Evolutionary conservation across 2,888 invertebrate species (phyloP).

Genomic region (Timema cristinae): DNA sequence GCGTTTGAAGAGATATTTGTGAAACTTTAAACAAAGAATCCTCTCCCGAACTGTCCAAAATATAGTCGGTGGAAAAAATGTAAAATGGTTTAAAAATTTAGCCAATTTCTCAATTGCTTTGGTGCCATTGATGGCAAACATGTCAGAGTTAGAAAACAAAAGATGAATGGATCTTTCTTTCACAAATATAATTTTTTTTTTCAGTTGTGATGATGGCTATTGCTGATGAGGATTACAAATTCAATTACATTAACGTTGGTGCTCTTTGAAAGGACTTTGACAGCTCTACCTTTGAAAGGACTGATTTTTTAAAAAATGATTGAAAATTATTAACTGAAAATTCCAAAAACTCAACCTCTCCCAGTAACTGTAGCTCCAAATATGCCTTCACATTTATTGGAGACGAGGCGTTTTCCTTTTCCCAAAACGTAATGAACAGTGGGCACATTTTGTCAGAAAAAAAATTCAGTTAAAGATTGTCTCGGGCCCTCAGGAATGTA

Average conservation of each 20-base stretch:
- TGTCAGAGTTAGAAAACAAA: conserved; percentile 7
- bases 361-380: neutral
- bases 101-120: conserved; percentile 1
- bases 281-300: neutral
- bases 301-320: neutral
- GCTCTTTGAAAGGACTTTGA: neutral
- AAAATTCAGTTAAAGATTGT: conserved; percentile 4
- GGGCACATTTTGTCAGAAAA: neutral
- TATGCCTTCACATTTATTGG: neutral
- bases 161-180: conserved; percentile 7
- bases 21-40: neutral
- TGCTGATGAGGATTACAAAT: neutral
- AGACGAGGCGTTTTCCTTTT: neutral
- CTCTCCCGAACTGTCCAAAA: neutral
- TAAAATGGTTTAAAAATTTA: neutral
- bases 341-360: neutral
- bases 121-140: conserved; percentile 1
- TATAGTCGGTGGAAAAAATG: neutral
- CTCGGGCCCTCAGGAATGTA: neutral
- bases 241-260: neutral
- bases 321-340: neutral
- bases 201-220: neutral
- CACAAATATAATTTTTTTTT: neutral
- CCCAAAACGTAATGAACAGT: neutral
- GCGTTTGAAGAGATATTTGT: neutral